Evolutionary conservation across 1,140 invertebrate genomes (phyloP).

Genomic region (Lepidostoma basale): DNA sequence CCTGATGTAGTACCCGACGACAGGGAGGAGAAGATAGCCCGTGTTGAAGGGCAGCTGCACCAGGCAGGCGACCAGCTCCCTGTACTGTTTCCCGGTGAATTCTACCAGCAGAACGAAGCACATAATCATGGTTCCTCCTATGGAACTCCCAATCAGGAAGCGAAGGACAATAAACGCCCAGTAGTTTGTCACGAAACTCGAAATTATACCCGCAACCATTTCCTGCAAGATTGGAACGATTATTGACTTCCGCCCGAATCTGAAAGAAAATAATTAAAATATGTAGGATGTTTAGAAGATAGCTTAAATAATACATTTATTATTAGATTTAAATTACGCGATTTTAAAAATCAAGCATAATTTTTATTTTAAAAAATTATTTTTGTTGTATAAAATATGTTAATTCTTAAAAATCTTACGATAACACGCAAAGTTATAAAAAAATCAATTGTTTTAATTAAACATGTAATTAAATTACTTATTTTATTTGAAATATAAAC

Average conservation of each 20-base stretch:
- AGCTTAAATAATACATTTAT: too few species aligned
- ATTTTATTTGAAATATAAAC: too few species aligned
- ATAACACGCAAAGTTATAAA: too few species aligned
- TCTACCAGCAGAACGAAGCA: conserved; percentile 57
- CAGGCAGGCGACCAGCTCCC: conserved; percentile 60
- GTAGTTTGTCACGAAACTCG: conserved; percentile 62
- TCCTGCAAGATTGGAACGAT: conserved; percentile 53
- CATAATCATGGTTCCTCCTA: conserved; percentile 61
- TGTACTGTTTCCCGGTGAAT: conserved; percentile 49
- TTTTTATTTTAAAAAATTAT: too few species aligned
- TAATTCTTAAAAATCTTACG: too few species aligned
- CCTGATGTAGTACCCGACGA: conserved; percentile 55
- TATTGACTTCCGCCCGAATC: conserved; percentile 22
- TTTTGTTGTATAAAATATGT: too few species aligned
- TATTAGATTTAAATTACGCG: too few species aligned
- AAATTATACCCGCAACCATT: conserved; percentile 57
- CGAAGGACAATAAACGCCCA: conserved; percentile 61
- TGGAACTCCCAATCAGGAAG: conserved; percentile 59
- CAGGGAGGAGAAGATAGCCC: conserved; percentile 53
- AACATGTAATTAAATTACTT: too few species aligned
- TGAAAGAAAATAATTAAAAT: too few species aligned
- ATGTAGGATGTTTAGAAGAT: too few species aligned
- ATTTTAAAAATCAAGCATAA: too few species aligned
- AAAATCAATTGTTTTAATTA: too few species aligned
- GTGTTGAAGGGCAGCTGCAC: conserved; percentile 58